Evolutionary conservation across 2,113 vertebrate genomes (phyloP).

Genomic region (Erinaceus europaeus): DNA sequence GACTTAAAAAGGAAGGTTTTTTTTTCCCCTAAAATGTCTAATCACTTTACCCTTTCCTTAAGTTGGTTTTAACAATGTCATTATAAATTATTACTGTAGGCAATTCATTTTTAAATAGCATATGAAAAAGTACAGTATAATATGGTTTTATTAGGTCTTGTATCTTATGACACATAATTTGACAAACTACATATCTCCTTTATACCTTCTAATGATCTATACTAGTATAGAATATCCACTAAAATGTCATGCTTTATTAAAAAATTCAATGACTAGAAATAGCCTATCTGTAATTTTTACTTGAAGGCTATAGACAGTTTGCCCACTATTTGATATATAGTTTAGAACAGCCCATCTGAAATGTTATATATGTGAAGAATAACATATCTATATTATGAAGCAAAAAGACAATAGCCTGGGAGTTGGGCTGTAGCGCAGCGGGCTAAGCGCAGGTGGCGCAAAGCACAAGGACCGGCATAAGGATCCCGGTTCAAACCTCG

Average conservation of each 20-base stretch:
- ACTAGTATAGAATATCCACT: slow-evolving; percentile 1
- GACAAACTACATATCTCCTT: slow-evolving; percentile 13
- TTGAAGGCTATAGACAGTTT: no score
- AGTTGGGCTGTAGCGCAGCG: no score
- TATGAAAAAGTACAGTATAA: slow-evolving; percentile 23
- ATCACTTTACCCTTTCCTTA: slow-evolving; percentile 23
- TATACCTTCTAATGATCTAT: background rate
- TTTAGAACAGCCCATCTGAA: no score
- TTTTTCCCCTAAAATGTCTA: slow-evolving; percentile 25
- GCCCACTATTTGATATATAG: no score
- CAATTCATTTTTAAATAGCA: slow-evolving; percentile 42
- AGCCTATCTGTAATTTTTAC: background rate
- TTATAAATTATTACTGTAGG: slow-evolving; percentile 22
- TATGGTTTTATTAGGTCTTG: background rate
- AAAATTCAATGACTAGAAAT: background rate
- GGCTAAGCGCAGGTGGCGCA: no score
- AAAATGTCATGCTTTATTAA: slow-evolving; percentile 1
- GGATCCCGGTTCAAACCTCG: no score
- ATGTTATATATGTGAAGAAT: no score
- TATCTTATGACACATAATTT: background rate
- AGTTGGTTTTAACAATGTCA: slow-evolving; percentile 33
- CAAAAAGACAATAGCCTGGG: background rate
- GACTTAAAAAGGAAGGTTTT: slow-evolving; percentile 49
- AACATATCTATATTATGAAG: background rate
- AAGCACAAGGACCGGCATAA: no score